Evolutionary conservation across 2,113 vertebrate genomes (phyloP), one percentile per base, ranked within the genome.

Genomic region (Tetrao urogallus): DNA sequence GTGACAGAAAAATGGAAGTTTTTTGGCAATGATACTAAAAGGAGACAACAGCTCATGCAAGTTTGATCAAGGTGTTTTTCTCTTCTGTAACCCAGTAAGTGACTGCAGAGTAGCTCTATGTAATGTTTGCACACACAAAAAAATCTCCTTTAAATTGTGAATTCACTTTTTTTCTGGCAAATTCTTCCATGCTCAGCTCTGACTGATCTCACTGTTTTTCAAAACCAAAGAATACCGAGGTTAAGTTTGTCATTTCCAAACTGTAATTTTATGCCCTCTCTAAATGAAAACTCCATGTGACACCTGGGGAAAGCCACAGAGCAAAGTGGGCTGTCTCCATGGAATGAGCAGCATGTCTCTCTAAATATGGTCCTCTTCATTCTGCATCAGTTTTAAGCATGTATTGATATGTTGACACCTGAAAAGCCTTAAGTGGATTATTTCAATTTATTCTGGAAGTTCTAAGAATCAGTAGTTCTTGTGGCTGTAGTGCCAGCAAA

Each of bases 301-400:
- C 61, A 3, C 6, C 4, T 79, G 32, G 11, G 14, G 38, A 19
- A 66, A 4, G 40, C 9, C 8, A 32, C 4, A 22, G 28, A 22
- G 66, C 28, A 89, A 88, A 45, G 4, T 21, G 3, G 11, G 43
- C 2, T 27, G 0, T 14, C n/a, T 84, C 74, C 19, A 40, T 7
- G 10, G n/a, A 56, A 50, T 34, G 24, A 81, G 40, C 1, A 0
- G 0, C 3, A 13, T 0, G 0, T 11, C 2, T 50, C 27, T 56
- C 6, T 30, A 50, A 58, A 61, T 34, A 74, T 78, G 6, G 2
- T 14, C 2, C 64, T 54, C 8, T 63, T 60, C 56, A 8, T 4
- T 48, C 10, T 63, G 18, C 10, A 18, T 30, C 10, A 24, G 1
- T 32, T 92, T 73, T 57, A 86, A 80, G 63, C 3, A 40, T 43